Evolutionary conservation across 2,888 invertebrate genomes (phyloP).

Genomic region (Cantharis lateralis): DNA sequence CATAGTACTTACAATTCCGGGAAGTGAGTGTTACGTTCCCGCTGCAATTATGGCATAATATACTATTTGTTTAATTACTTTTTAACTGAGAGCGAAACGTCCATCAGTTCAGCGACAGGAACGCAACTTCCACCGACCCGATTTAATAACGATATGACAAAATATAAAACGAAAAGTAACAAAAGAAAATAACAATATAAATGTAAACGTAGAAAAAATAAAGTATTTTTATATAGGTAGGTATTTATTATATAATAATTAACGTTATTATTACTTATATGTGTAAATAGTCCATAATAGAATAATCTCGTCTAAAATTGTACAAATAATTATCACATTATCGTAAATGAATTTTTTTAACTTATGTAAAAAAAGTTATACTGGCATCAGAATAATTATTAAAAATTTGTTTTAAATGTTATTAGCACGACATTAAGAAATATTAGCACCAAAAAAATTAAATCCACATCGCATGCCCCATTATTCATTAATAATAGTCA

Average conservation of each 20-base stretch:
- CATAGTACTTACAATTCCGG: neutral
- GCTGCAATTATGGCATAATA: neutral
- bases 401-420: neutral
- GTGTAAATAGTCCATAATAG: neutral
- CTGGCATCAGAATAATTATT: neutral
- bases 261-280: neutral
- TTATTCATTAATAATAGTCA: neutral
- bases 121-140: neutral
- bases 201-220: neutral
- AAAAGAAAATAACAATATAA: neutral
- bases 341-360: neutral
- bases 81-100: neutral
- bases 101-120: neutral
- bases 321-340: constrained; percentile 22
- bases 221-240: neutral
- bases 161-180: neutral
- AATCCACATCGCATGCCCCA: neutral
- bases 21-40: neutral
- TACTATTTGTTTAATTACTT: neutral
- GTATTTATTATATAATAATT: neutral
- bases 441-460: neutral
- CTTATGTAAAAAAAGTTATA: neutral
- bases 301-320: neutral
- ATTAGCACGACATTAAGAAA: neutral
- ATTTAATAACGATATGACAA: neutral